A percentile compares a stretch with the other conserved stretches of the same genome.
Conservation (phyloP, 2,113 vertebrate genomes). For the Mionectes macconnelli region DNA sequence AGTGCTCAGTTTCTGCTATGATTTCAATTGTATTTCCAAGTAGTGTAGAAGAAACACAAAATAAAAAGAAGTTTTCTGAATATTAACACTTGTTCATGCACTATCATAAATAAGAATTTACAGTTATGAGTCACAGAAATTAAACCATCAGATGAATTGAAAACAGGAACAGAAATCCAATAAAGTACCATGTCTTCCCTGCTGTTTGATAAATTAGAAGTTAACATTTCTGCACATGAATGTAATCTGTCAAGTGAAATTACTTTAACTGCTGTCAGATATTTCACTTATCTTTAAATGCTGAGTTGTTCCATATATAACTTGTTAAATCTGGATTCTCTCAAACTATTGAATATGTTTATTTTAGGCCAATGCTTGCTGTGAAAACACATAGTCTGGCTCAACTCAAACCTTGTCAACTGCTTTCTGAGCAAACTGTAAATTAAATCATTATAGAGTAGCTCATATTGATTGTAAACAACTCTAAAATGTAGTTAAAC, state of each 20-base stretch:
- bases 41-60: neutral
- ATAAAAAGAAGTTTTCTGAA: neutral
- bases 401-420: neutral
- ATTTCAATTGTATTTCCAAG: neutral
- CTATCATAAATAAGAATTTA: neutral
- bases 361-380: neutral
- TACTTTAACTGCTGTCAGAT: neutral
- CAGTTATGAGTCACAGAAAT: neutral
- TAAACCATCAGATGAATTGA: neutral
- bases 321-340: neutral
- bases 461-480: neutral
- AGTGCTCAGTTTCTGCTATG: neutral
- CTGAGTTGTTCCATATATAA: neutral
- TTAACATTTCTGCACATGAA: constrained; percentile 13
- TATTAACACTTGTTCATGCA: neutral
- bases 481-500: neutral
- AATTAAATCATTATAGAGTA: neutral
- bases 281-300: constrained; percentile 19
- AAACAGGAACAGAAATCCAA: neutral
- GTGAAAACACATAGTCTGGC: neutral
- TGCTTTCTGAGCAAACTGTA: neutral
- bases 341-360: neutral
- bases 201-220: constrained; percentile 35
- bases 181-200: neutral
- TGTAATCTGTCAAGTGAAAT: constrained; percentile 23